Conservation (phyloP, 1,140 invertebrate genomes). For the Cotesia glomerata region DNA sequence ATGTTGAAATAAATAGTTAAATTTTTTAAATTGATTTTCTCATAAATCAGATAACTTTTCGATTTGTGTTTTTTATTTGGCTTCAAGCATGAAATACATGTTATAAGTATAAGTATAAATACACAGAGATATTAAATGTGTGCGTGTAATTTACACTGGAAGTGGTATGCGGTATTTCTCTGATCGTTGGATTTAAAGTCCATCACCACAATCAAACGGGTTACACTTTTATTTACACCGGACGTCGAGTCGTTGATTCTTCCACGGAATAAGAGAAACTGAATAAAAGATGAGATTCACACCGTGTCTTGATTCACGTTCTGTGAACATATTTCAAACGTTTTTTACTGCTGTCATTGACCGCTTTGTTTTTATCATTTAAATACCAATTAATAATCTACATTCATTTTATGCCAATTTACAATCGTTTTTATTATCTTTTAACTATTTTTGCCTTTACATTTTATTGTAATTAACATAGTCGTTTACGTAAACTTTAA, state of each 20-base stretch:
- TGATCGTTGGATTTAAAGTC: constrained; percentile 1
- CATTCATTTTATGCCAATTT: no score
- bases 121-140: background rate
- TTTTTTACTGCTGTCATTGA: background rate
- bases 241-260: background rate
- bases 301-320: constrained; percentile 35
- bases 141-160: background rate
- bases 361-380: background rate
- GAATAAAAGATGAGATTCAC: constrained; percentile 64
- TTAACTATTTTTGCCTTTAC: no score
- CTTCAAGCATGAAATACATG: no score
- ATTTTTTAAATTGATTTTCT: no score
- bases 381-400: background rate
- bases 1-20: no score
- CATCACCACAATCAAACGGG: background rate
- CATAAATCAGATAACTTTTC: no score
- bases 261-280: constrained; percentile 31
- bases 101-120: no score
- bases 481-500: no score
- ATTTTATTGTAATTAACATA: no score
- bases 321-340: background rate
- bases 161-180: background rate
- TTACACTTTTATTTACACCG: no score
- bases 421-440: no score
- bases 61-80: no score